Evolutionary conservation across 2,113 vertebrate genomes (phyloP).

Genomic region (Leucosticte australis): DNA sequence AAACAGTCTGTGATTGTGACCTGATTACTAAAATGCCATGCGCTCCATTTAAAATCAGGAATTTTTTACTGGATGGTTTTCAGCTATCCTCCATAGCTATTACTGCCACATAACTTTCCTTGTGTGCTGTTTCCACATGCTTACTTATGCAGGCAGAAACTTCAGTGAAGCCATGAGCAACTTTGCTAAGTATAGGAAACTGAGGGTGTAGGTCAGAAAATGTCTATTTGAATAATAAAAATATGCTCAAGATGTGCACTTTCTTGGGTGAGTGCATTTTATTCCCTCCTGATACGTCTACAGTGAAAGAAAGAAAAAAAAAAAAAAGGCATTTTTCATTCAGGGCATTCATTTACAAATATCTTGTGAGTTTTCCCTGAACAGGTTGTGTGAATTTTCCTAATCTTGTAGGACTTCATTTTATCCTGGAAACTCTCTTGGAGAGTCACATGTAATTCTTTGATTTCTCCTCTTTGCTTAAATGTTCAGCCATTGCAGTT

Average conservation of each 20-base stretch:
- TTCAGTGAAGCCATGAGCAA: background rate
- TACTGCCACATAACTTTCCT: background rate
- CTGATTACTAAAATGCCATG: background rate
- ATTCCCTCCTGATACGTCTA: background rate
- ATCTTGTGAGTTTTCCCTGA: background rate
- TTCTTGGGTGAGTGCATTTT: background rate
- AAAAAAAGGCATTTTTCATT: background rate
- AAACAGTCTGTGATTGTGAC: rapidly evolving
- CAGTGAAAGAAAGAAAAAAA: background rate
- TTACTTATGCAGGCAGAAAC: background rate
- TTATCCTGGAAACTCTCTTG: background rate
- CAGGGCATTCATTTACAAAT: background rate
- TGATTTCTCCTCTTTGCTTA: background rate
- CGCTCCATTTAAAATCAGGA: background rate
- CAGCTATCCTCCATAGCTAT: background rate
- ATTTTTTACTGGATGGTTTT: background rate
- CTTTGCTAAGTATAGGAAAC: background rate
- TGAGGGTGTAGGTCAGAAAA: background rate
- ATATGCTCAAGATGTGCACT: background rate
- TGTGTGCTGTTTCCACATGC: background rate
- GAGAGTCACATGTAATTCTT: background rate
- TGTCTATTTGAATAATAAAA: background rate
- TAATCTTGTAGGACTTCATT: background rate
- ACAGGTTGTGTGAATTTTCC: background rate
- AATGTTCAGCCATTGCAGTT: background rate